phyloP scores from a whole-genome alignment of 2,113 vertebrate species.

The Eretmochelys imbricata region DNA sequence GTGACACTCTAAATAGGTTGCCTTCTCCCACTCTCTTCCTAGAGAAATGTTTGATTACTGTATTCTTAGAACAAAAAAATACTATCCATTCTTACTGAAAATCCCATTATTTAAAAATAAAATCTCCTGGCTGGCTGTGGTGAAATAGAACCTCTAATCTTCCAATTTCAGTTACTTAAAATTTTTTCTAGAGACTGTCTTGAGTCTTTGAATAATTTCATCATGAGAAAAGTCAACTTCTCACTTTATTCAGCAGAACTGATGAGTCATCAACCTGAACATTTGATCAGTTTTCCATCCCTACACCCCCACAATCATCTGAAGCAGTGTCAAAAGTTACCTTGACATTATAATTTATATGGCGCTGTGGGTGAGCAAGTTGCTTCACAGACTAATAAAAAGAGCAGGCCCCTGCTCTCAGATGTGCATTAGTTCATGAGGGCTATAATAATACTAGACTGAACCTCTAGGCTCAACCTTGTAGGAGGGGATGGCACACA shows the following conservation, averaged over 20 bases:
- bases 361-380: neutral
- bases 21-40: slow-evolving; percentile 28
- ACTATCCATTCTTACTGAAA: neutral
- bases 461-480: neutral
- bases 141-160: neutral
- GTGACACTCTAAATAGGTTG: neutral
- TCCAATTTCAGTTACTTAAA: neutral
- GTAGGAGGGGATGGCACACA: neutral
- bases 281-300: neutral
- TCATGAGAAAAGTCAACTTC: slow-evolving; percentile 36
- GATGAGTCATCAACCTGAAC: neutral
- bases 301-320: neutral
- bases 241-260: neutral
- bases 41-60: neutral
- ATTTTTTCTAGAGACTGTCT: slow-evolving; percentile 15
- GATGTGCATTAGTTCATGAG: slow-evolving; percentile 16
- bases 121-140: neutral
- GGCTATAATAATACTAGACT: slow-evolving; percentile 23
- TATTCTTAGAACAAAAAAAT: neutral
- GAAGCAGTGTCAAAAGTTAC: neutral
- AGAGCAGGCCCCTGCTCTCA: neutral
- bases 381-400: neutral
- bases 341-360: neutral
- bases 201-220: slow-evolving; percentile 37
- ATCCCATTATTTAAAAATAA: neutral